phyloP scores from a whole-genome alignment of 2,797 vertebrate species.

The Dallia pectoralis region DNA sequence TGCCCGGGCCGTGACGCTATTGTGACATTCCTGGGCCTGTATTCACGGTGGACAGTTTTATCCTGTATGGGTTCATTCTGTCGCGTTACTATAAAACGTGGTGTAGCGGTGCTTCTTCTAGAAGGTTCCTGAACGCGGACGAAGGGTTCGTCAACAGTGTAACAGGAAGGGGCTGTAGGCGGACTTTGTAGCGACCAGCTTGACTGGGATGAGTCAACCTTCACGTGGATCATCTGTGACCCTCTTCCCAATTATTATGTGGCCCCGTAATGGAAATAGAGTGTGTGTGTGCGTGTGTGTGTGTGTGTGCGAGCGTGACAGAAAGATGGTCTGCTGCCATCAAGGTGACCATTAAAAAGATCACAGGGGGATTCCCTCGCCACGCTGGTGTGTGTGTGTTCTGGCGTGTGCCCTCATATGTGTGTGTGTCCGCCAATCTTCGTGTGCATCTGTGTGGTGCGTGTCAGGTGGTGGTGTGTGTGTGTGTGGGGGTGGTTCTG shows the following conservation, averaged over 20 bases:
- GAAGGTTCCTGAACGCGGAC: neutral
- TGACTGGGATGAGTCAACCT: neutral
- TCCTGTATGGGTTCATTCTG: neutral
- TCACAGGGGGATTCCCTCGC: slow-evolving; percentile 62
- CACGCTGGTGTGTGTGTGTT: slow-evolving; percentile 23
- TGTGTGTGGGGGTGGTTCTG: slow-evolving; percentile 1
- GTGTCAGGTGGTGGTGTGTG: slow-evolving; percentile 18
- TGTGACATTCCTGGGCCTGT: neutral
- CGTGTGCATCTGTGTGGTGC: neutral
- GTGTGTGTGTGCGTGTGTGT: slow-evolving; percentile 23
- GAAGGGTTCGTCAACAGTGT: neutral
- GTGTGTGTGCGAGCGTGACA: slow-evolving; percentile 4
- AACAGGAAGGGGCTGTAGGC: neutral
- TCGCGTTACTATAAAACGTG: neutral
- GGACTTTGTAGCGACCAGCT: neutral
- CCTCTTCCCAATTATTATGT: slow-evolving; percentile 40
- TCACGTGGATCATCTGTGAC: slow-evolving; percentile 27
- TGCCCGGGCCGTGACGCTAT: neutral
- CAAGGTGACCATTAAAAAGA: slow-evolving; percentile 49
- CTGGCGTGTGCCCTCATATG: neutral
- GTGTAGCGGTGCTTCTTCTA: neutral
- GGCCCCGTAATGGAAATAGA: slow-evolving; percentile 18
- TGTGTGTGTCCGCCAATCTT: neutral
- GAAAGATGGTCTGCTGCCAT: slow-evolving; percentile 43
- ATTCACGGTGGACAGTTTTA: neutral